phyloP scores from a whole-genome alignment of 2,888 invertebrate genomes.

The Strigamia crassipes region DNA sequence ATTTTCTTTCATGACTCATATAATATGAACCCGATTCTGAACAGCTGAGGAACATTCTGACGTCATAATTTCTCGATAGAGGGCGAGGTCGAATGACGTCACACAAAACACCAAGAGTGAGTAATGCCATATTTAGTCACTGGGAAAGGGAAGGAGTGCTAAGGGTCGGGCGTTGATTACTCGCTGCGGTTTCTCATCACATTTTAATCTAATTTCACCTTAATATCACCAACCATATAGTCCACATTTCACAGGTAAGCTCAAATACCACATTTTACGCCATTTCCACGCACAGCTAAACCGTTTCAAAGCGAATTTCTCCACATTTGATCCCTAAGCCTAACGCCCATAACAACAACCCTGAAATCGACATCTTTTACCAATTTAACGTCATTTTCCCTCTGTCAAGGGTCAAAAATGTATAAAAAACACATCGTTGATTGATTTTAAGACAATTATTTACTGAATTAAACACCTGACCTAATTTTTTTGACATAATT shows the following conservation, averaged over 20 bases:
- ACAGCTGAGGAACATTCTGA: neutral
- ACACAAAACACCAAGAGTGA: slow-evolving; percentile 1
- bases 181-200: slow-evolving; percentile 23
- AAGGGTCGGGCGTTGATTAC: slow-evolving; percentile 28
- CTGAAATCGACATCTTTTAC: neutral
- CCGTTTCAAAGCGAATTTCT: neutral
- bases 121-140: slow-evolving; percentile 30
- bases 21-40: too few relatives aligned
- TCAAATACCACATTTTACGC: neutral
- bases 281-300: neutral
- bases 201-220: neutral
- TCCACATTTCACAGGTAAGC: neutral
- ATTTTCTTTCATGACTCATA: too few relatives aligned
- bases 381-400: neutral
- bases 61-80: neutral
- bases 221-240: neutral
- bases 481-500: too few relatives aligned
- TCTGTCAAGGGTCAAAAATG: neutral
- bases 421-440: neutral
- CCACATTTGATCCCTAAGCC: neutral
- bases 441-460: too few relatives aligned
- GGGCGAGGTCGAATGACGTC: neutral
- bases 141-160: neutral
- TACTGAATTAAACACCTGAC: too few relatives aligned
- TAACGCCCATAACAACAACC: neutral